Evolutionary conservation across 2,113 vertebrate genomes (phyloP).

Genomic region (Felis chaus): DNA sequence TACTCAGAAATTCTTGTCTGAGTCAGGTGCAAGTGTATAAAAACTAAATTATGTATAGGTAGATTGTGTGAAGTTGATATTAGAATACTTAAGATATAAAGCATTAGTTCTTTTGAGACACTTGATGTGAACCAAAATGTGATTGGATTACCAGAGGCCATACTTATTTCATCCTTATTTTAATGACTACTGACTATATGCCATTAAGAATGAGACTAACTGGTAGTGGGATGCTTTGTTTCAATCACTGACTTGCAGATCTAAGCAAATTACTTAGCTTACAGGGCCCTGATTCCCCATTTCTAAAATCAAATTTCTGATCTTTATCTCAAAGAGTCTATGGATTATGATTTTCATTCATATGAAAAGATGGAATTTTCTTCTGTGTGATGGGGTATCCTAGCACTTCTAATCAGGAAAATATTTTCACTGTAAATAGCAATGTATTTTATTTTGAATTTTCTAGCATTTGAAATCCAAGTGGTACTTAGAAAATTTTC

Average conservation of each 20-base stretch:
- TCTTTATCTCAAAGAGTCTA: not conserved
- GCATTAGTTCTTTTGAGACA: not conserved
- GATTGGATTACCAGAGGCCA: not conserved
- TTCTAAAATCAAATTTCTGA: slow-evolving; percentile 9
- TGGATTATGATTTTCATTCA: not conserved
- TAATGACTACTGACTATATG: not conserved
- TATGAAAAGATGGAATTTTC: not conserved
- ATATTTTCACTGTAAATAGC: not conserved
- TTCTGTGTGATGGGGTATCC: not conserved
- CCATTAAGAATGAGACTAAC: not conserved
- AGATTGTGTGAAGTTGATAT: not conserved
- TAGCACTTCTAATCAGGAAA: not conserved
- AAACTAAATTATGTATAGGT: not conserved
- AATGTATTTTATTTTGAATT: not conserved
- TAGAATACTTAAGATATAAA: not conserved
- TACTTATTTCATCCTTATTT: not conserved
- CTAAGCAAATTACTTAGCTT: not conserved
- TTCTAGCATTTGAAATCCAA: slow-evolving; percentile 25
- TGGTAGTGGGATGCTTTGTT: not conserved
- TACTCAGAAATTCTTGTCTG: not conserved
- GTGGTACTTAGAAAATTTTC: not conserved
- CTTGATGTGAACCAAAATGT: not conserved
- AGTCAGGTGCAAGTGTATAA: not conserved
- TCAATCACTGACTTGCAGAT: not conserved
- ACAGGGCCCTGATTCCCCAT: not conserved